Evolutionary conservation across 64 coral and sea anemone genomes (phyloP), one percentile per base, ranked within the genome.

Genomic region (Acropora yongei): DNA sequence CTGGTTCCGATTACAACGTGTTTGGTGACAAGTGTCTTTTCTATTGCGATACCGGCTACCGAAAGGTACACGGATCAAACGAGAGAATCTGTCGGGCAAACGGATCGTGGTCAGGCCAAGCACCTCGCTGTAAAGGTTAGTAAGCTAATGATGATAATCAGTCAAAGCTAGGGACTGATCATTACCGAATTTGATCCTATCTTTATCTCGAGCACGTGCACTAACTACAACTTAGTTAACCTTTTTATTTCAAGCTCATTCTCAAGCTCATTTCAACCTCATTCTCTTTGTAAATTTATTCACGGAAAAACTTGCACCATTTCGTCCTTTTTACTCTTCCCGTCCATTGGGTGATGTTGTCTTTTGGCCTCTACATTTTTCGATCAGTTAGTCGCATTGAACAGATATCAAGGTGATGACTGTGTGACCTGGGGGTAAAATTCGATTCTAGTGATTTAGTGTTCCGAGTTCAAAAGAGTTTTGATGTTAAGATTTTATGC

Each of bases 1-100:
- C 6, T 8, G 82, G 65, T 39, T 85, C 61, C 6, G 18, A 77
- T 53, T 49, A 61, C 14, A 80, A 91, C 72, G 46, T 75, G 14
- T 91, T 84, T 77, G 90, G 90, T 75, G 90, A 84, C 18, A 91
- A 77, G 48, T 91, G 90, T 68, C 71, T 84, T 45, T 84, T 77
- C 5, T 91, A 91, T 72, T 91, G 90, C 18, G 60, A 76, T 44
- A 57, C 50, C 43, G 90, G 90, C 0, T 91, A 83, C 41, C 72
- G 44, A 10, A 47, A 44, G 5, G n/a, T 91, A 47, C 84, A 63
- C 57, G 90, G 90, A 8, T 91, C 90, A 3, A 91, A 17, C 43
- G 82, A 83, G 69, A 73, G 90, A 75, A 75, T 75, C 17, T 91
- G 90, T 72, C 49, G 45, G 67, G 90, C 42, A 67, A 66, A 91